Evolutionary conservation across 1,140 invertebrate genomes (phyloP).

Genomic region (Scaptomyza graminum): DNA sequence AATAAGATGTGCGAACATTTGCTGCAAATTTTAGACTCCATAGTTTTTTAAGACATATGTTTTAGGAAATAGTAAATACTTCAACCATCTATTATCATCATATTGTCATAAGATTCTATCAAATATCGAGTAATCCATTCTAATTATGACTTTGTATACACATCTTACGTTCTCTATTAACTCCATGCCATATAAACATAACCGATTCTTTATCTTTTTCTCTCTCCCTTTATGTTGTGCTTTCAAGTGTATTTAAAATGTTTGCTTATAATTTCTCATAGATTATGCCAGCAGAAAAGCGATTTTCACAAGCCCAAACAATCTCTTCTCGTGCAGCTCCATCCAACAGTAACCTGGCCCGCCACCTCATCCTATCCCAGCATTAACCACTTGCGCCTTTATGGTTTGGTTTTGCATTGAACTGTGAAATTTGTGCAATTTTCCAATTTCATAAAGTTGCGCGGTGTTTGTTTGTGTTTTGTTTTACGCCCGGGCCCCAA

Average conservation of each 20-base stretch:
- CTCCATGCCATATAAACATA: neutral
- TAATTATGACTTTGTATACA: constrained; percentile 31
- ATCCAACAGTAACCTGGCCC: no score
- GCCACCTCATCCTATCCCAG: neutral
- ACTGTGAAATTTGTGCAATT: constrained; percentile 80
- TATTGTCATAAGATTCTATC: no score
- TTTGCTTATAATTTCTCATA: constrained; percentile 63
- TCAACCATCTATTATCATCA: no score
- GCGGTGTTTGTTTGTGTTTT: constrained; percentile 59
- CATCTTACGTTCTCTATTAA: neutral
- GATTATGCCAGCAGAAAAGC: constrained; percentile 41
- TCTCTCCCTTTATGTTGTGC: constrained; percentile 9
- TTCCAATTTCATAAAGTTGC: constrained; percentile 79
- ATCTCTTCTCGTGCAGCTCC: constrained; percentile 1
- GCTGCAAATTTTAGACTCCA: neutral
- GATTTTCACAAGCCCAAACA: constrained; percentile 24
- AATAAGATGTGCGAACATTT: neutral
- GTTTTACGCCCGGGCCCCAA: constrained; percentile 39
- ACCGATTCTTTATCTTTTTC: no score
- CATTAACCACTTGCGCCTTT: constrained; percentile 5
- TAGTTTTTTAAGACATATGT: no score
- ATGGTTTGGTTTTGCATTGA: constrained; percentile 60
- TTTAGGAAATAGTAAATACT: no score
- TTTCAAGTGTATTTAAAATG: constrained; percentile 51
- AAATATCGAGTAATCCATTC: constrained; percentile 1